These are phyloP conservation scores for Argyrosomus regius DNA, from an alignment of 2,797 vertebrate species.

Conservation along the genomic window DNA sequence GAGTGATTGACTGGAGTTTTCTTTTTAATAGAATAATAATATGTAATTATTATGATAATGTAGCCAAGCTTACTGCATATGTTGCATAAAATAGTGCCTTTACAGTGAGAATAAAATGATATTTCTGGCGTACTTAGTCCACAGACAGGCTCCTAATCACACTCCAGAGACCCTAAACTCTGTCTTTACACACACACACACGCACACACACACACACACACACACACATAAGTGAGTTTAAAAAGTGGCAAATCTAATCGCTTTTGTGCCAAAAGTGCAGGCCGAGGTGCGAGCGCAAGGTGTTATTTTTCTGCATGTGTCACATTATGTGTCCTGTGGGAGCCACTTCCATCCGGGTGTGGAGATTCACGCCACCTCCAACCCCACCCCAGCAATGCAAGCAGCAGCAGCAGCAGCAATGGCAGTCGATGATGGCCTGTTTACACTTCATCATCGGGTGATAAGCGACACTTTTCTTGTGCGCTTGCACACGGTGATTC, in stretches of 20 bases:
- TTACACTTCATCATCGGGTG: slow-evolving; percentile 84
- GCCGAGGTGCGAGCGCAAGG: slow-evolving; percentile 61
- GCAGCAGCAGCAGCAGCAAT: slow-evolving; percentile 45
- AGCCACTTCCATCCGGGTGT: slow-evolving; percentile 75
- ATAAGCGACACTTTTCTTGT: slow-evolving; percentile 80
- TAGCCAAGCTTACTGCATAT: background rate
- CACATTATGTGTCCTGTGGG: slow-evolving; percentile 62
- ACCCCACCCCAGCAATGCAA: background rate
- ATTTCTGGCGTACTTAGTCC: background rate
- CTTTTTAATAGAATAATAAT: slow-evolving; percentile 14
- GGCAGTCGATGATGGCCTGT: slow-evolving; percentile 82
- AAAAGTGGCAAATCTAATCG: slow-evolving; percentile 35
- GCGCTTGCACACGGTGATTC: slow-evolving; percentile 72
- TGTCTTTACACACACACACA: background rate
- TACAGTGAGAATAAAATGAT: background rate
- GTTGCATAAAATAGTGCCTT: background rate
- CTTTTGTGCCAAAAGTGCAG: slow-evolving; percentile 54
- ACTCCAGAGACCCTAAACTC: background rate
- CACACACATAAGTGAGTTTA: background rate
- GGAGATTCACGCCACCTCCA: slow-evolving; percentile 64
- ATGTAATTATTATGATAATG: background rate
- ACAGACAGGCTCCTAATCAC: background rate
- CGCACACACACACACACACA: background rate
- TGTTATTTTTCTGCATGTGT: slow-evolving; percentile 70
- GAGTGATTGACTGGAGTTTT: slow-evolving; percentile 31